phyloP scores from a whole-genome alignment of 2,888 invertebrate genomes.

The Nudaria mundana region DNA sequence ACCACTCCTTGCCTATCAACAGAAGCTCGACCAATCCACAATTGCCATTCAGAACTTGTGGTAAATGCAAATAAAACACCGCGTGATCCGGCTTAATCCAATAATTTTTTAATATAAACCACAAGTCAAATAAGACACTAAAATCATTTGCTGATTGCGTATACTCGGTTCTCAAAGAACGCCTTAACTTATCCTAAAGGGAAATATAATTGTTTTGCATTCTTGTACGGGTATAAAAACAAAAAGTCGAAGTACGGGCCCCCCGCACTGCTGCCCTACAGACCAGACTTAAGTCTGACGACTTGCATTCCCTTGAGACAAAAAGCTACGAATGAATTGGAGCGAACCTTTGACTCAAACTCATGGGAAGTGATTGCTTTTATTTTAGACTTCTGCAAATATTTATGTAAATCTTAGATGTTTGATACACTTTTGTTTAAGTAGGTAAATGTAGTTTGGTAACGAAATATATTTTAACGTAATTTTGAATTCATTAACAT shows the following conservation, averaged over 20 bases:
- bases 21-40: conserved; percentile 31
- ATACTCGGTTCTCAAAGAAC: conserved; percentile 62
- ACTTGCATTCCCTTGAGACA: conserved; percentile 74
- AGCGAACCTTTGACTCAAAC: conserved; percentile 48
- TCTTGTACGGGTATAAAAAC: conserved; percentile 79
- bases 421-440: conserved; percentile 3
- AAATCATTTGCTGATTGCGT: conserved; percentile 63
- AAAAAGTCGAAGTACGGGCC: conserved; percentile 69
- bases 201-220: conserved; percentile 81
- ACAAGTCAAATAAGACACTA: conserved; percentile 62
- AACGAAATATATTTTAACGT: background rate
- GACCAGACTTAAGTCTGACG: conserved; percentile 77
- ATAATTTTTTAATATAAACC: conserved; percentile 64
- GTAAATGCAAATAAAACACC: conserved; percentile 22
- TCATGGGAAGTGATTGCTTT: conserved; percentile 36
- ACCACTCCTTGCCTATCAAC: conserved; percentile 53
- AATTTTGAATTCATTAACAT: no score
- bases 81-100: conserved; percentile 47
- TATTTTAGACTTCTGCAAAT: conserved; percentile 20
- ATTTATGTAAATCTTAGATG: conserved; percentile 17
- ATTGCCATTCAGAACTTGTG: conserved; percentile 17
- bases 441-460: background rate
- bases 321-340: conserved; percentile 72
- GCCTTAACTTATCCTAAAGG: conserved; percentile 70
- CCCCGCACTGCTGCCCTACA: conserved; percentile 66